A percentile compares a stretch with the other conserved stretches of the same genome.
Conservation (phyloP, 2,113 vertebrate species). For the Xenopus borealis region DNA sequence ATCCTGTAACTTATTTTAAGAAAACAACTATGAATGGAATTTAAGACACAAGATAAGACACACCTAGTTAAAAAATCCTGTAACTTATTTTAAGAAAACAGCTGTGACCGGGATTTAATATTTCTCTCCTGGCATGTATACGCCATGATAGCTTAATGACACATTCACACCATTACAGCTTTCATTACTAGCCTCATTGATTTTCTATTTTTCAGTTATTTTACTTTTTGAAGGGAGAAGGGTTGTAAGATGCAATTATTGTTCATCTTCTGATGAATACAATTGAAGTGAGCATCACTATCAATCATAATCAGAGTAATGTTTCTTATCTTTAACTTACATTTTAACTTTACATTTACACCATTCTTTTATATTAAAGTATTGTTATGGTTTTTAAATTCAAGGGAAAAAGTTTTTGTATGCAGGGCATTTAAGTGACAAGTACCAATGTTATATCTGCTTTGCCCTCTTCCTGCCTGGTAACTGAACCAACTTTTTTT, state of each 20-base stretch:
- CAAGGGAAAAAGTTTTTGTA: too few species aligned
- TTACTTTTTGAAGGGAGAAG: not conserved
- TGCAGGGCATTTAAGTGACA: too few species aligned
- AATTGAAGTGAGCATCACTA: not conserved
- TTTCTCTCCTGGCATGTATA: not conserved
- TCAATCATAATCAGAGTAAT: not conserved
- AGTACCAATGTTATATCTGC: too few species aligned
- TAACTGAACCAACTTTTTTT: too few species aligned
- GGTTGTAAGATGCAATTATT: not conserved
- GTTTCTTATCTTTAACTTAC: not conserved
- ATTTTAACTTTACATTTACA: not conserved
- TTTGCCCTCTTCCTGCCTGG: too few species aligned
- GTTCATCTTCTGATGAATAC: not conserved
- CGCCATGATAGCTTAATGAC: not conserved
- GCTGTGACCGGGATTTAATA: not conserved
- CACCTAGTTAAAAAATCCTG: too few species aligned
- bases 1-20: too few species aligned
- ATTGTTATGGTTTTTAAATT: not conserved
- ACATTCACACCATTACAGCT: conserved; percentile 1
- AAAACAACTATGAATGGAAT: too few species aligned
- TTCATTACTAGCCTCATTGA: conserved; percentile 4
- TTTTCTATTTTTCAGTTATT: conserved; percentile 6
- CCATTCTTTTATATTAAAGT: not conserved
- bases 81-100: too few species aligned
- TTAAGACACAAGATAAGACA: too few species aligned